phyloP scores from a whole-genome alignment of 2,888 invertebrate genomes.

The Thumatha senex region DNA sequence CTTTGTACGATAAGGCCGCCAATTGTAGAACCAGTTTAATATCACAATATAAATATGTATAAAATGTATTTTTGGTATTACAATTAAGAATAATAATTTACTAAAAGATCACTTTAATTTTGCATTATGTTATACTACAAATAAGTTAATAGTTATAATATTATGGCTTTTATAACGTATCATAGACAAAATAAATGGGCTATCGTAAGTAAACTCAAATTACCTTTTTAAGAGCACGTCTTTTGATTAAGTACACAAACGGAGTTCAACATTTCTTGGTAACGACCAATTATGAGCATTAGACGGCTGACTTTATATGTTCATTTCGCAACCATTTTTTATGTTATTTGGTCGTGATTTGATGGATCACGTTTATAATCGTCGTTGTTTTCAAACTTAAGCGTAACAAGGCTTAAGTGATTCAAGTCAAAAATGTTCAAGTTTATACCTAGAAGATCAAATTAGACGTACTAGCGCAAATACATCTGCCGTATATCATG shows the following conservation, averaged over 20 bases:
- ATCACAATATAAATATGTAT: too few relatives aligned
- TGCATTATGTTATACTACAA: too few relatives aligned
- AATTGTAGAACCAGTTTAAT: too few relatives aligned
- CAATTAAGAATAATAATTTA: too few relatives aligned
- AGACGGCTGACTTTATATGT: slow-evolving; percentile 17
- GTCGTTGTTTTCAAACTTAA: neutral
- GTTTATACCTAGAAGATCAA: too few relatives aligned
- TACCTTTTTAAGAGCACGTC: slow-evolving; percentile 12
- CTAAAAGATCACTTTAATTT: too few relatives aligned
- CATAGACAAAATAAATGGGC: slow-evolving; percentile 15
- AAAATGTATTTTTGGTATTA: too few relatives aligned
- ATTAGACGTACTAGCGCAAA: too few relatives aligned
- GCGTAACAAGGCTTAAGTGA: too few relatives aligned
- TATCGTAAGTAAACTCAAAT: slow-evolving; percentile 8
- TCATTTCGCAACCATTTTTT: slow-evolving; percentile 14
- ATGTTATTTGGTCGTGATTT: slow-evolving; percentile 19
- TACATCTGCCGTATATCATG: too few relatives aligned
- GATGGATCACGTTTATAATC: slow-evolving; percentile 20
- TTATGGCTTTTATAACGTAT: neutral
- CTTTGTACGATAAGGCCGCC: too few relatives aligned
- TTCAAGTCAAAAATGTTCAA: neutral
- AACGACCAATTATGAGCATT: slow-evolving; percentile 28
- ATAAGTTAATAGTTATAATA: too few relatives aligned
- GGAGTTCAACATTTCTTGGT: slow-evolving; percentile 33
- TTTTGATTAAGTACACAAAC: slow-evolving; percentile 19